Percentiles rank a stretch among this genome's conserved stretches.
Evolutionary conservation across 1,140 invertebrate species (phyloP).

Genomic region (Zeugodacus cucurbitae): DNA sequence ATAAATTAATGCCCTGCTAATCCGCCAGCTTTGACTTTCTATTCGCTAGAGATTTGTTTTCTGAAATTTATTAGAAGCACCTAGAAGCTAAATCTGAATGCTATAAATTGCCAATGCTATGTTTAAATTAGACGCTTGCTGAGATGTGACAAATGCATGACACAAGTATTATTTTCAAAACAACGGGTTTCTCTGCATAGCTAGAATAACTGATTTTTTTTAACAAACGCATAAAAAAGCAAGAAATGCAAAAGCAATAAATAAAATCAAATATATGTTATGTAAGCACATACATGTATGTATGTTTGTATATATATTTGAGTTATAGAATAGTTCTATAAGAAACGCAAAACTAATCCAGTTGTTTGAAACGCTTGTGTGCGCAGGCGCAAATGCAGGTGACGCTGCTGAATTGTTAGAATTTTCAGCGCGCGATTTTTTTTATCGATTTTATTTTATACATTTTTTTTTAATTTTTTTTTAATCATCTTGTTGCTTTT

Average conservation of each 20-base stretch:
- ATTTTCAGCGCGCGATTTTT: no score
- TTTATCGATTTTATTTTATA: not conserved
- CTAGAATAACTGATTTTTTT: not conserved
- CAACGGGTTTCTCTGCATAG: not conserved
- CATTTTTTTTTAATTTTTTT: not conserved
- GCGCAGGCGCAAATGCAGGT: not conserved
- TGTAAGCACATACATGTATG: not conserved
- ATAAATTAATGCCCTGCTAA: not conserved
- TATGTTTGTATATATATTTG: not conserved
- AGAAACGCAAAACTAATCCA: not conserved
- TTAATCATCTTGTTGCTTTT: not conserved
- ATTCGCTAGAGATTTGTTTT: not conserved
- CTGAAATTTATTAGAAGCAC: not conserved
- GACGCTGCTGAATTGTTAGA: not conserved
- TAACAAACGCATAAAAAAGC: not conserved
- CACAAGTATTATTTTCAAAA: not conserved
- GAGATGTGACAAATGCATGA: not conserved
- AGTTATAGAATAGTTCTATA: not conserved
- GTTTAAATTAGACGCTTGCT: not conserved
- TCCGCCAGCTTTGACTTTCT: not conserved
- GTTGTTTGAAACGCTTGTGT: not conserved
- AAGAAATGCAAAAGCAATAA: not conserved
- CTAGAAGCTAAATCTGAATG: not conserved
- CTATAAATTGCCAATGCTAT: not conserved
- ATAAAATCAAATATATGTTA: not conserved